Evolutionary conservation across 2,888 invertebrate species (phyloP).

Genomic region (Harpalus rufipes): DNA sequence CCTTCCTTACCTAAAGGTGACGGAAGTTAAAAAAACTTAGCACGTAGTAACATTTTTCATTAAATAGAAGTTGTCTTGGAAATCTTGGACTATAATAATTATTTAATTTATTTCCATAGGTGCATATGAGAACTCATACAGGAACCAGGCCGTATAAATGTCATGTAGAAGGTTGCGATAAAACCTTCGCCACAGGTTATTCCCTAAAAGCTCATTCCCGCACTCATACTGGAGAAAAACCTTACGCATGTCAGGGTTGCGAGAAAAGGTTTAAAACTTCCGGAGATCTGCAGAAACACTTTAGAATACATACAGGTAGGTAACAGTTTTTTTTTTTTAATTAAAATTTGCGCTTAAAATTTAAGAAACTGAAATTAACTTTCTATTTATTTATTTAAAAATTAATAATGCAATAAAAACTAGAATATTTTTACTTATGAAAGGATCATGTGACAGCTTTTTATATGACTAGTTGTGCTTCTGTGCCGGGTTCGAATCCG

Average conservation of each 20-base stretch:
- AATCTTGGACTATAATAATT: not conserved
- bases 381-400: too few species aligned
- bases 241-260: conserved; percentile 74
- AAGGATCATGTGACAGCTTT: too few species aligned
- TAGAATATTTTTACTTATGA: too few species aligned
- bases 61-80: too few species aligned
- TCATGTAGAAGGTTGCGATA: conserved; percentile 77
- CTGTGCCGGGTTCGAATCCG: too few species aligned
- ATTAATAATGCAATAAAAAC: too few species aligned
- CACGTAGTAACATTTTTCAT: too few species aligned
- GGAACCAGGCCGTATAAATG: conserved; percentile 79
- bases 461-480: too few species aligned
- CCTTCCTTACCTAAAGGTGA: too few species aligned
- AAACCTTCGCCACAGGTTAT: conserved; percentile 79
- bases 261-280: conserved; percentile 75
- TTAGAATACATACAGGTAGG: conserved; percentile 76
- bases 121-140: conserved; percentile 79
- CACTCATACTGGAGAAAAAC: conserved; percentile 79
- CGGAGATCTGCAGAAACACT: conserved; percentile 76
- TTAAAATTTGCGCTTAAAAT: too few species aligned
- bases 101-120: conserved; percentile 73
- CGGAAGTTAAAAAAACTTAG: too few species aligned
- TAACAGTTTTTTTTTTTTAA: not conserved
- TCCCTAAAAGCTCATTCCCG: conserved; percentile 78
- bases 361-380: too few species aligned